These are phyloP conservation scores for Sphinx pinastri DNA, from an alignment of 2,888 invertebrate species.

Conservation along the genomic window DNA sequence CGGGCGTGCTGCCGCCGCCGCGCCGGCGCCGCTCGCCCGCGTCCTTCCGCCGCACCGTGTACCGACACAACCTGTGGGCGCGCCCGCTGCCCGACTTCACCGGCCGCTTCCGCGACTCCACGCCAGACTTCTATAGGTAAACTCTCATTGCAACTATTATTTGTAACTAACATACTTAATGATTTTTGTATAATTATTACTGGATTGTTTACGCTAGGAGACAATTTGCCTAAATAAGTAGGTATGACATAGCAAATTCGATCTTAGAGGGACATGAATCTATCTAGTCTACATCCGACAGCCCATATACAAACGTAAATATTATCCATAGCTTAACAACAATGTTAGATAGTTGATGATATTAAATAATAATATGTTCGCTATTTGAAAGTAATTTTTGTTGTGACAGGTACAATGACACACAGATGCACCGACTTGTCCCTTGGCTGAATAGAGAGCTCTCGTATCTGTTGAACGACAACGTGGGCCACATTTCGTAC, in stretches of 20 bases:
- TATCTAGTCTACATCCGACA: no score
- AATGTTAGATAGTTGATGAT: no score
- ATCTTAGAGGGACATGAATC: no score
- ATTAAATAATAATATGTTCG: not conserved
- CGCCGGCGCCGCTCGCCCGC: conserved; percentile 67
- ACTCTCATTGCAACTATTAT: no score
- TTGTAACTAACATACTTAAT: conserved; percentile 20
- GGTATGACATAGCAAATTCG: no score
- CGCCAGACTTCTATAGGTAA: conserved; percentile 90
- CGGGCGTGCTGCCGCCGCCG: conserved; percentile 53
- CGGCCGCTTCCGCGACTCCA: conserved; percentile 88
- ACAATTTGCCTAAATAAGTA: no score
- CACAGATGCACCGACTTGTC: conserved; percentile 91
- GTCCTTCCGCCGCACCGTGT: conserved; percentile 88
- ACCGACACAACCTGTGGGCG: conserved; percentile 90
- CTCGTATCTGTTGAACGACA: conserved; percentile 87
- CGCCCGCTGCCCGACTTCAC: conserved; percentile 87
- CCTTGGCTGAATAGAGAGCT: conserved; percentile 96
- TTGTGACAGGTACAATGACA: conserved; percentile 87
- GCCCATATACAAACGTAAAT: no score
- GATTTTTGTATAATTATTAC: not conserved
- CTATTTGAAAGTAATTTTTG: not conserved
- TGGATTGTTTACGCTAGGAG: no score
- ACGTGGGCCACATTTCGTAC: conserved; percentile 86
- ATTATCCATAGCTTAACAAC: no score